phyloP scores from a whole-genome alignment of 2,113 vertebrate species.

The Natator depressus region DNA sequence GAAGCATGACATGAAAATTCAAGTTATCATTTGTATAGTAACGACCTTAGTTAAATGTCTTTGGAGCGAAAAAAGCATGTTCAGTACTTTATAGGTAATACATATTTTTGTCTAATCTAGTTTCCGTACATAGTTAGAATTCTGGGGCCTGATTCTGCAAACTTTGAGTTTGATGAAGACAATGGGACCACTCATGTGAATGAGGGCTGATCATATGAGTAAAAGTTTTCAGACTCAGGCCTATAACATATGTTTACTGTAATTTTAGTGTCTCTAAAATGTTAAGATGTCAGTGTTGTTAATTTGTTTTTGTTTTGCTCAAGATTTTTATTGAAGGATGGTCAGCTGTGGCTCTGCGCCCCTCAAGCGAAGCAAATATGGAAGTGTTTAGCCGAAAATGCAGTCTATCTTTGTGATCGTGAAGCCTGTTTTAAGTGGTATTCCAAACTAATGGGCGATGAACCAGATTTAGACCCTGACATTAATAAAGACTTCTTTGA shows the following conservation, averaged over 20 bases:
- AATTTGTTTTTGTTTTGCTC: conserved; percentile 72
- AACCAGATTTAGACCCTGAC: conserved; percentile 98
- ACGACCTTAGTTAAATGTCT: background rate
- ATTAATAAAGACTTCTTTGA: conserved; percentile 99
- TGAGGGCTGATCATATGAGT: background rate
- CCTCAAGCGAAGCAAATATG: conserved; percentile 99
- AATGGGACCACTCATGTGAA: background rate
- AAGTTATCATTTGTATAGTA: background rate
- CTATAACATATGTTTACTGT: conserved; percentile 3
- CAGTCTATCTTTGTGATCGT: conserved; percentile 98
- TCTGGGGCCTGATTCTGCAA: background rate
- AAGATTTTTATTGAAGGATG: conserved; percentile 98
- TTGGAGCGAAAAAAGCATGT: background rate
- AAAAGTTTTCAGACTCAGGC: background rate
- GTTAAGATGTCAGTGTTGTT: conserved; percentile 40
- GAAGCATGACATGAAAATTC: background rate
- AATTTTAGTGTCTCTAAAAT: background rate
- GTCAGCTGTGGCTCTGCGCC: conserved; percentile 98
- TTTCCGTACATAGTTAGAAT: background rate
- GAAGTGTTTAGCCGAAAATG: conserved; percentile 99
- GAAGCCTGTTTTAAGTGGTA: conserved; percentile 99
- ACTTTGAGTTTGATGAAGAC: background rate
- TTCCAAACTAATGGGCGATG: conserved; percentile 99
- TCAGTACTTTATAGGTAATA: background rate
- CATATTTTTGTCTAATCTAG: background rate